phyloP scores from a whole-genome alignment of 2,113 vertebrate genomes.

The Manacus vitellinus region DNA sequence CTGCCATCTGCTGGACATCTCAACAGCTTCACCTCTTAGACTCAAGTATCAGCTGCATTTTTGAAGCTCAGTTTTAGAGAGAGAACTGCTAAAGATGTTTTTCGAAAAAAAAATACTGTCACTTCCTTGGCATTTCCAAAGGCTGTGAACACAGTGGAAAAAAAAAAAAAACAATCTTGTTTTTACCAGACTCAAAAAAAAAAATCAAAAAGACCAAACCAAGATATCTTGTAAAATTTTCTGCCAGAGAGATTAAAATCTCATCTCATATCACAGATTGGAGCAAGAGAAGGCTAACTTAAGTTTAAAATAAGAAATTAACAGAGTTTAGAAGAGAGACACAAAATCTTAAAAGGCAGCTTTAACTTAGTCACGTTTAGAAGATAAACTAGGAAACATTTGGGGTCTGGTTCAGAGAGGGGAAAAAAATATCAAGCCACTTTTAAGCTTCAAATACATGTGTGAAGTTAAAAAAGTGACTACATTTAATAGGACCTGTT shows the following conservation, averaged over 20 bases:
- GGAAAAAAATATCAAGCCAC: neutral
- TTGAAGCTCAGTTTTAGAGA: neutral
- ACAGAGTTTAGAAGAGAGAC: neutral
- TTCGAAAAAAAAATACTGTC: neutral
- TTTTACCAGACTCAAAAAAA: neutral
- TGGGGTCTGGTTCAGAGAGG: neutral
- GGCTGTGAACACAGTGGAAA: neutral
- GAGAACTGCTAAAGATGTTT: neutral
- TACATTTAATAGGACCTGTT: neutral
- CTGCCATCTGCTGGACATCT: slow-evolving; percentile 66
- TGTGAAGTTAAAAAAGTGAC: neutral
- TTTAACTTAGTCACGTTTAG: neutral
- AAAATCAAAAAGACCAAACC: neutral
- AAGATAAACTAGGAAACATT: neutral
- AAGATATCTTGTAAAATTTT: neutral
- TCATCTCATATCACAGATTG: neutral
- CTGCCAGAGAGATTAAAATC: neutral
- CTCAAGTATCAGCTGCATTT: neutral
- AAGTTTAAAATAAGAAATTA: neutral
- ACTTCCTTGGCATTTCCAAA: neutral
- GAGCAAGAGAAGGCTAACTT: neutral
- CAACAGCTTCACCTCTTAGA: neutral
- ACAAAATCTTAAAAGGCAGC: neutral
- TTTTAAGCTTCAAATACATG: neutral
- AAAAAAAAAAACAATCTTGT: neutral